Percentiles rank a stretch among this genome's conserved stretches.
These are phyloP conservation scores for Corythaeola cristata DNA, from an alignment of 2,113 vertebrate genomes.

Conservation along the genomic window DNA sequence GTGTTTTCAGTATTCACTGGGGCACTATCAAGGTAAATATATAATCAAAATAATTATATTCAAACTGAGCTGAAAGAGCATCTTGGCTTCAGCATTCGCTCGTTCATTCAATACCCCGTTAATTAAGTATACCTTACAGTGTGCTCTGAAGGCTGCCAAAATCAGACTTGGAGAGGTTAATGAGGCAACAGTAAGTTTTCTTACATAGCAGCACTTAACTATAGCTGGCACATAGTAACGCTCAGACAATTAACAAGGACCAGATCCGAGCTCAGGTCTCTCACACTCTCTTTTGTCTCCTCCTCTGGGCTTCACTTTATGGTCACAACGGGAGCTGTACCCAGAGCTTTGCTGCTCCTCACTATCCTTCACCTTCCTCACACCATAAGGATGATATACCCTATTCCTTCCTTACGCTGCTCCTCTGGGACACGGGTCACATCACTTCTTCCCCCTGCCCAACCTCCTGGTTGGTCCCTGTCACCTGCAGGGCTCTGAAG, in stretches of 20 bases:
- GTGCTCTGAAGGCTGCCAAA: not conserved
- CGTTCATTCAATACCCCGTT: not conserved
- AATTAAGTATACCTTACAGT: not conserved
- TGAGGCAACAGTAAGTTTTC: not conserved
- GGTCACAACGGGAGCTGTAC: not conserved
- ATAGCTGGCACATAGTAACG: not conserved
- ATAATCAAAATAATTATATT: not conserved
- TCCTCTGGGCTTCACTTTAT: accelerated
- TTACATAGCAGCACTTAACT: not conserved
- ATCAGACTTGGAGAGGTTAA: not conserved
- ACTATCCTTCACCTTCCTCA: not conserved
- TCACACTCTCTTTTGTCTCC: not conserved
- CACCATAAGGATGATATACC: not conserved
- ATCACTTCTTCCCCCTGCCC: not conserved
- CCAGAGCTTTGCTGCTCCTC: not conserved
- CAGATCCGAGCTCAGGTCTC: not conserved
- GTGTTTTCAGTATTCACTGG: not conserved
- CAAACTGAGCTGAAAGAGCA: not conserved
- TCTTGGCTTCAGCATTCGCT: not conserved
- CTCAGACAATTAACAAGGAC: not conserved
- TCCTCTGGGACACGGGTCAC: not conserved
- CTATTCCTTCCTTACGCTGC: not conserved
- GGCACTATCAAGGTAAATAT: not conserved
- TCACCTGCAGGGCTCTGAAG: not conserved
- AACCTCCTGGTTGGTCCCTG: not conserved